phyloP scores from a whole-genome alignment of 2,888 invertebrate genomes.

The Galerucella calmariensis region DNA sequence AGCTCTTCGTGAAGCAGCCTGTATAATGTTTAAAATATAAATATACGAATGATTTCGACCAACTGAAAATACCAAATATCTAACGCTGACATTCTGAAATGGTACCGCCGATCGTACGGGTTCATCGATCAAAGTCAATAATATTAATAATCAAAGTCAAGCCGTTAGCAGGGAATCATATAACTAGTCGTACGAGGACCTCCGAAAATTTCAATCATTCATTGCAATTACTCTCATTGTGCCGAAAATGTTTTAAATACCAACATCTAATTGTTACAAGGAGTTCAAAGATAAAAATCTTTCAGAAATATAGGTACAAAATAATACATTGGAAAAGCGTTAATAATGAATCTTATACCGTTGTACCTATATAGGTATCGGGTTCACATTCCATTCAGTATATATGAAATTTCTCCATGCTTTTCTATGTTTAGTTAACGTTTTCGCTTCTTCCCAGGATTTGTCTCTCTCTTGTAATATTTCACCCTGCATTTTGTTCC shows the following conservation, averaged over 20 bases:
- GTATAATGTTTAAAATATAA: background rate
- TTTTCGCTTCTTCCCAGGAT: too few relatives aligned
- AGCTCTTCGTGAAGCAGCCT: too few relatives aligned
- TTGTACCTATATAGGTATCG: too few relatives aligned
- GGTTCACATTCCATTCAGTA: too few relatives aligned
- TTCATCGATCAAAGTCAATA: constrained; percentile 65
- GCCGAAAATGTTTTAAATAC: constrained; percentile 51
- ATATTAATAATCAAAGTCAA: constrained; percentile 65
- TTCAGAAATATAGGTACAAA: too few relatives aligned
- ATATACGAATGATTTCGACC: background rate
- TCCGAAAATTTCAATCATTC: constrained; percentile 53
- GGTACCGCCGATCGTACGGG: constrained; percentile 48
- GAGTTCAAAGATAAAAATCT: constrained; percentile 35
- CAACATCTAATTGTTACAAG: constrained; percentile 44
- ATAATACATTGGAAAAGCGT: too few relatives aligned
- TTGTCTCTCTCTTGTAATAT: too few relatives aligned
- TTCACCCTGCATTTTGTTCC: too few relatives aligned
- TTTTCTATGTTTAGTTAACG: too few relatives aligned
- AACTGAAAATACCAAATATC: constrained; percentile 29
- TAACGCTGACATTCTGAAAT: constrained; percentile 56
- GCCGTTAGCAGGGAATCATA: constrained; percentile 46
- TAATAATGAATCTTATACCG: too few relatives aligned
- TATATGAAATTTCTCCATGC: too few relatives aligned
- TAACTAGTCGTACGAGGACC: constrained; percentile 42
- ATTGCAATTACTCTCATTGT: constrained; percentile 57